Base-by-base conservation (phyloP, 2,888 invertebrate species). In the Laspeyria flexula region DNA sequence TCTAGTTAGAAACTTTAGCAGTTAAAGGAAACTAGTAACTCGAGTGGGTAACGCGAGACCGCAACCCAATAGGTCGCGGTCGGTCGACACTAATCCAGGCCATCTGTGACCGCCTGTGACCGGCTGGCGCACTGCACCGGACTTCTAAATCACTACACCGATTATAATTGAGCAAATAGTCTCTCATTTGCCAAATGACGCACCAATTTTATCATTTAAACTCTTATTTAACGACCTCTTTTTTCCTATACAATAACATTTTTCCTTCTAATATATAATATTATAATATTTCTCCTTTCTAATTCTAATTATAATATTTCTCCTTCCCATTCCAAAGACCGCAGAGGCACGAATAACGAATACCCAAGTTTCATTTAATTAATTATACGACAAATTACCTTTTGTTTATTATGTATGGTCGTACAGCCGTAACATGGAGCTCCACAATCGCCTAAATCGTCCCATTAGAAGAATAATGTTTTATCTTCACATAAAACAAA, bases 121-220 rank as follows among this genome's bases (percentile, higher is more conserved):
- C 55, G 65, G 29, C 42, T 61, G 62, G 63, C 29, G 78, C 42
- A 60, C 67, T 69, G 65, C 66, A 68, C 84, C 88, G 90, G 90
- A 83, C 88, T 92, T 91, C 89, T 91, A 88, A 90, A 59, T 78
- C 91, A 88, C 75, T 92, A 85, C 88, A 88, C 90, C 82, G 85
- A 86, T 86, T 83, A 88, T 83, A 79, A 81, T 83, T 86, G 79
- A 69, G 79, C 78, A 83, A 81, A 81, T 73, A 77, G 60, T 70
- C 76, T 60, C 75, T 61, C 85, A 84, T 81, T 76, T 73, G 75
- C 90, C 90, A 89, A 88, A 89, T 90, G 90, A 71, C 79, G 81
- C 73, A 18, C 35, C 42, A 25, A 3, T 39, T 34, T 25, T 23
- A 39, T 27, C 49, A 46, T 47, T 34, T 34, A 30, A 37, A 27